These are phyloP conservation scores for Callocephalon fimbriatum DNA, from an alignment of 2,113 vertebrate species.

Conservation along the genomic window DNA sequence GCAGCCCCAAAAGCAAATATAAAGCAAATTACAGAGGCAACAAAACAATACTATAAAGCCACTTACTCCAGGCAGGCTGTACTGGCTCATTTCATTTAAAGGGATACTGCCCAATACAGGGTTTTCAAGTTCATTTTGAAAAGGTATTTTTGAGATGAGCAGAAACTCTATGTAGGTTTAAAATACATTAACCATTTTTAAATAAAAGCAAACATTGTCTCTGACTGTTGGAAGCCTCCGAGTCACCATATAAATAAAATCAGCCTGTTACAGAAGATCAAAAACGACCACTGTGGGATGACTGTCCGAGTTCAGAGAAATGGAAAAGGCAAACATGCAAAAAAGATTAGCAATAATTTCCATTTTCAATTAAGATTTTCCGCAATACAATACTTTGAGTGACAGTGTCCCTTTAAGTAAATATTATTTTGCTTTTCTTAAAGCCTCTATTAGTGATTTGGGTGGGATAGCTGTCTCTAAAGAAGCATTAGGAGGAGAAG, in stretches of 20 bases:
- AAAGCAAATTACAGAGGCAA: conserved; percentile 42
- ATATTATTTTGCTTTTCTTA: conserved; percentile 22
- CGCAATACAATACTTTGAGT: background rate
- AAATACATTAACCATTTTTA: background rate
- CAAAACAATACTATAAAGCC: conserved; percentile 16
- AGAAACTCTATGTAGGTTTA: background rate
- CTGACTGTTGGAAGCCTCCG: background rate
- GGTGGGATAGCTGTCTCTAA: conserved; percentile 36
- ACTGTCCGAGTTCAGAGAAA: background rate
- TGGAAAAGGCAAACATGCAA: background rate
- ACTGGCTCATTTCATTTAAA: conserved; percentile 45
- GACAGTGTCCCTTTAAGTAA: conserved; percentile 76
- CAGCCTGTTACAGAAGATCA: background rate
- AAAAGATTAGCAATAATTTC: background rate
- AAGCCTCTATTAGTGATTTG: conserved; percentile 40
- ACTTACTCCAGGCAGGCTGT: conserved; percentile 25
- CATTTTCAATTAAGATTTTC: background rate
- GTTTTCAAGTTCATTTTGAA: background rate
- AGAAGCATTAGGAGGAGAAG: conserved; percentile 52
- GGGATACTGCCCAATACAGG: conserved; percentile 58
- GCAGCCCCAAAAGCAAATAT: conserved; percentile 56
- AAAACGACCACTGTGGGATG: background rate
- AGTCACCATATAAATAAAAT: background rate
- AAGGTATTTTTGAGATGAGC: background rate
- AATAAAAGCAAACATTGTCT: background rate